Conservation (phyloP, 1,140 invertebrate genomes). For the Cepaea nemoralis region DNA sequence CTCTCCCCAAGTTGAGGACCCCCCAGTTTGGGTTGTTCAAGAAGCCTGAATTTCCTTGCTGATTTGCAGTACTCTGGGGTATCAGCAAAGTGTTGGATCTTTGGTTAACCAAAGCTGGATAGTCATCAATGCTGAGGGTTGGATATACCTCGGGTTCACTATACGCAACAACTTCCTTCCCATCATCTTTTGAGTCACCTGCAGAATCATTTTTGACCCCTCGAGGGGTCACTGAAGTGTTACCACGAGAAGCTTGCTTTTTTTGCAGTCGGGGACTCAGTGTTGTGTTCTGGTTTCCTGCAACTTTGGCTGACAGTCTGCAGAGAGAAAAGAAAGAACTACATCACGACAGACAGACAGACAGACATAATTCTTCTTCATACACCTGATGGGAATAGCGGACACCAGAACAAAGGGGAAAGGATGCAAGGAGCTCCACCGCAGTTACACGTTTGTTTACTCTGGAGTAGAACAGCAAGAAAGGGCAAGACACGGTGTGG, state of each 20-base stretch:
- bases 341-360: too few species aligned
- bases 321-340: too few species aligned
- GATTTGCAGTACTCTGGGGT: constrained; percentile 58
- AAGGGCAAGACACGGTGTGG: too few species aligned
- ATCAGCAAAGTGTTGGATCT: constrained; percentile 59
- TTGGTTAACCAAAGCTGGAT: constrained; percentile 33
- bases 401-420: too few species aligned
- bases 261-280: constrained; percentile 34
- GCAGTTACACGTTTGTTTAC: too few species aligned
- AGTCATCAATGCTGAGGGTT: constrained; percentile 15
- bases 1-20: constrained; percentile 10
- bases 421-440: too few species aligned
- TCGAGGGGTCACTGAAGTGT: neutral
- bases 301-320: constrained; percentile 38
- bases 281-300: neutral
- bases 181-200: constrained; percentile 25
- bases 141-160: constrained; percentile 20
- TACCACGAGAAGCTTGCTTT: neutral
- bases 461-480: too few species aligned
- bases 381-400: too few species aligned
- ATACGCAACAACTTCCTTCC: neutral
- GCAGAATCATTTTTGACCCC: neutral
- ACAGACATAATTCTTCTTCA: too few species aligned
- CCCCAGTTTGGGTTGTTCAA: constrained; percentile 23
- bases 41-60: constrained; percentile 57